phyloP scores from a whole-genome alignment of 1,140 invertebrate species.

The Ooceraea biroi region DNA sequence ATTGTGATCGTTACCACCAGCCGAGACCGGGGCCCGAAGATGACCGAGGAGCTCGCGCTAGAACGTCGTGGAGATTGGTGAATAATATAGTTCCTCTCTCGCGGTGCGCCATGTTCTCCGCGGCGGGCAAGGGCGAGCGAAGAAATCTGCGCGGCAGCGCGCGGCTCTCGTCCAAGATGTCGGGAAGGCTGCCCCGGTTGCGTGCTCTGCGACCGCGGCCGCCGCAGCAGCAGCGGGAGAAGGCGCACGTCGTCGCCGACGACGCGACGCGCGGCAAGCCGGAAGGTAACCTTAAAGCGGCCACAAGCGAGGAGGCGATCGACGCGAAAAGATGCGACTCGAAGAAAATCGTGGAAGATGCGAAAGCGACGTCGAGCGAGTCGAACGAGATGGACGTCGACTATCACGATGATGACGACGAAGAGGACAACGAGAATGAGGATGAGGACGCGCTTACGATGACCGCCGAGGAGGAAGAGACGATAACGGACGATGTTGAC shows the following conservation, averaged over 20 bases:
- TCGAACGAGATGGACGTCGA: constrained; percentile 11
- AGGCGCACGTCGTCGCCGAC: background rate
- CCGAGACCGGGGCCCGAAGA: background rate
- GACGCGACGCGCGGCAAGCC: background rate
- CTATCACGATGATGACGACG: background rate
- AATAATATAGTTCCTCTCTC: constrained; percentile 28
- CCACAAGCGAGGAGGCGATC: constrained; percentile 24
- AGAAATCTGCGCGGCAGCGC: constrained; percentile 58
- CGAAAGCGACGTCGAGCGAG: constrained; percentile 7
- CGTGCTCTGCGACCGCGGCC: constrained; percentile 78
- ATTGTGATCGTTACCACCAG: constrained; percentile 18
- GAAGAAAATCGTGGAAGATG: constrained; percentile 34
- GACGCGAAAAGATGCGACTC: constrained; percentile 10
- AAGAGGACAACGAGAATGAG: constrained; percentile 62
- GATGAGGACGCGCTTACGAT: constrained; percentile 70
- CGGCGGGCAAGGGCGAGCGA: constrained; percentile 51
- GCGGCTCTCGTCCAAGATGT: constrained; percentile 69
- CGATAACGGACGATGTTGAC: constrained; percentile 11
- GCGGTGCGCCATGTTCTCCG: constrained; percentile 46
- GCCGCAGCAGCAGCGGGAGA: constrained; percentile 45
- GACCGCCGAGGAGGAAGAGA: constrained; percentile 20
- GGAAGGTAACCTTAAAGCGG: constrained; percentile 71
- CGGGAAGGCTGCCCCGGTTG: constrained; percentile 75
- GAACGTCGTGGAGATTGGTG: constrained; percentile 13
- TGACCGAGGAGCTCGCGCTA: background rate